Conservation (phyloP, 2,113 vertebrate genomes). For the Odontophorus gujanensis region DNA sequence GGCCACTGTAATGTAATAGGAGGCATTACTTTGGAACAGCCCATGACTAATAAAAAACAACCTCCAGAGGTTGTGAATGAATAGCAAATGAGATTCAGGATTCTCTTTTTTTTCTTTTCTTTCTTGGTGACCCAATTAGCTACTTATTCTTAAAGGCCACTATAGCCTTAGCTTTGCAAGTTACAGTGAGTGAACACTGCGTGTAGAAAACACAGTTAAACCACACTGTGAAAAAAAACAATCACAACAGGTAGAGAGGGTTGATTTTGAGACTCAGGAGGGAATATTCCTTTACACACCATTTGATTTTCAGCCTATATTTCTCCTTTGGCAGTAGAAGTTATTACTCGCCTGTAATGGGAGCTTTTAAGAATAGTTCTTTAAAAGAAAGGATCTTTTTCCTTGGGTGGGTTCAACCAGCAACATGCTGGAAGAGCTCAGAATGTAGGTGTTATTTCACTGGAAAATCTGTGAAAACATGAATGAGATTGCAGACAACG, state of each 20-base stretch:
- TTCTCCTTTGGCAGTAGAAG: background rate
- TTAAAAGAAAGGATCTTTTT: background rate
- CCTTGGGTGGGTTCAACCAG: background rate
- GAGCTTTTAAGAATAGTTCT: background rate
- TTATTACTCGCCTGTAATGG: background rate
- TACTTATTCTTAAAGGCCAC: background rate
- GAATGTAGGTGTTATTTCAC: background rate
- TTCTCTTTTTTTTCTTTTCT: background rate
- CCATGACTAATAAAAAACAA: background rate
- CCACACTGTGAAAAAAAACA: background rate
- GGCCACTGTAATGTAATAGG: background rate
- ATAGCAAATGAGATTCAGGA: background rate
- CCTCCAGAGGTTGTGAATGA: background rate
- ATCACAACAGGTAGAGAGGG: background rate
- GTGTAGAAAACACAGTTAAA: constrained; percentile 13
- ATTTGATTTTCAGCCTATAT: background rate
- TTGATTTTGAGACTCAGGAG: constrained; percentile 8
- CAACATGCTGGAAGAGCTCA: background rate
- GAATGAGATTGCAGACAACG: background rate
- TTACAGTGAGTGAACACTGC: background rate
- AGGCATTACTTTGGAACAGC: background rate
- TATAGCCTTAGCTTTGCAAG: background rate
- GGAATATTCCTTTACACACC: background rate
- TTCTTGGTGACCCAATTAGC: background rate
- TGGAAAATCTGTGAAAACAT: constrained; percentile 4